phyloP scores from a whole-genome alignment of 2,888 invertebrate species.

The Julus scanicus region DNA sequence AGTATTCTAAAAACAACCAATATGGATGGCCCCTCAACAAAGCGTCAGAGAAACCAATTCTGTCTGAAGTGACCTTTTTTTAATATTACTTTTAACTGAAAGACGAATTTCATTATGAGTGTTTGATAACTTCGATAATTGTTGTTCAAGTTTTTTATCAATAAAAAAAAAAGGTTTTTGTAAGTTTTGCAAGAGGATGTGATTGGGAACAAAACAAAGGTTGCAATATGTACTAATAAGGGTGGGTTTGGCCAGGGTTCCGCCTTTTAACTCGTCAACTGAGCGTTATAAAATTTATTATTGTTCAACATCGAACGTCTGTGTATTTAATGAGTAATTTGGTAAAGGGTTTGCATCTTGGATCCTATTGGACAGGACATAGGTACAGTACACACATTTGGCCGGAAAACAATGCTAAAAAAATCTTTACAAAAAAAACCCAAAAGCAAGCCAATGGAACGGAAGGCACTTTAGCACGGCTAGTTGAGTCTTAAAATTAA shows the following conservation, averaged over 20 bases:
- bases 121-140: conserved; percentile 25
- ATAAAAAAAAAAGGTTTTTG: neutral
- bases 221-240: neutral
- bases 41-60: too few relatives aligned
- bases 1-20: too few relatives aligned
- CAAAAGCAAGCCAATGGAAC: conserved; percentile 8
- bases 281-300: conserved; percentile 33
- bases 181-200: neutral
- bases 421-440: too few relatives aligned
- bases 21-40: neutral
- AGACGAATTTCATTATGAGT: neutral
- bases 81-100: neutral
- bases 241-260: neutral
- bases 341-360: neutral
- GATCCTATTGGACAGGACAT: neutral
- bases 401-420: conserved; percentile 17
- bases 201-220: neutral
- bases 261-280: conserved; percentile 33
- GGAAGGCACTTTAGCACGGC: conserved; percentile 24
- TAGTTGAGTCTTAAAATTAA: conserved; percentile 20
- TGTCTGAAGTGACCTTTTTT: too few relatives aligned
- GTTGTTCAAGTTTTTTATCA: conserved; percentile 14
- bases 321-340: neutral
- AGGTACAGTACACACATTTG: neutral
- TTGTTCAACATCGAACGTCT: neutral